Evolutionary conservation across 2,113 vertebrate genomes (phyloP).

Genomic region (Heterotilapia buettikoferi): DNA sequence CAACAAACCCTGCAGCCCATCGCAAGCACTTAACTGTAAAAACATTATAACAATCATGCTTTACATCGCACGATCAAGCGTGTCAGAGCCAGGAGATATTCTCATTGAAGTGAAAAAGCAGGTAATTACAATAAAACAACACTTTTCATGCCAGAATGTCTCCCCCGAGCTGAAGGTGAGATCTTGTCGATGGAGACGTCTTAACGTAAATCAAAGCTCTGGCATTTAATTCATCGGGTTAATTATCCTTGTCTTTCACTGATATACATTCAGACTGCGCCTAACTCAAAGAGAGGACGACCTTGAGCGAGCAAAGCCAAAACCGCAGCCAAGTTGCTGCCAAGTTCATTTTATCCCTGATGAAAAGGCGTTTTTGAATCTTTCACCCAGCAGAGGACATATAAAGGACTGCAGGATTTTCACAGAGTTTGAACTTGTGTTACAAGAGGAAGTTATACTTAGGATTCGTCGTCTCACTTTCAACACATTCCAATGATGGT

Average conservation of each 20-base stretch:
- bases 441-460: constrained; percentile 15
- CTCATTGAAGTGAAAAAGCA: background rate
- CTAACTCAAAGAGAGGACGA: constrained; percentile 6
- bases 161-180: background rate
- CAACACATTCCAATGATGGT: constrained; percentile 42
- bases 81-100: background rate
- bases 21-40: background rate
- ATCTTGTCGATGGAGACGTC: background rate
- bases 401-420: constrained; percentile 24
- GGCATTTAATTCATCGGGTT: background rate
- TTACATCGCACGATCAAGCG: background rate
- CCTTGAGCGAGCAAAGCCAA: constrained; percentile 45
- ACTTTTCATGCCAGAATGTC: background rate
- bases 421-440: background rate
- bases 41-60: background rate
- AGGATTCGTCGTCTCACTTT: constrained; percentile 9
- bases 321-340: background rate
- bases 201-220: background rate
- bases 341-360: constrained; percentile 49
- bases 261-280: background rate
- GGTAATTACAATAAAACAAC: background rate
- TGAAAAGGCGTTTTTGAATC: constrained; percentile 43
- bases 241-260: background rate
- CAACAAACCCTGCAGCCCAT: constrained; percentile 23
- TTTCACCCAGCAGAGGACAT: constrained; percentile 24